Evolutionary conservation across 2,888 invertebrate species (phyloP), one percentile per base, ranked within the genome.

Genomic region (Iphiclides podalirius): DNA sequence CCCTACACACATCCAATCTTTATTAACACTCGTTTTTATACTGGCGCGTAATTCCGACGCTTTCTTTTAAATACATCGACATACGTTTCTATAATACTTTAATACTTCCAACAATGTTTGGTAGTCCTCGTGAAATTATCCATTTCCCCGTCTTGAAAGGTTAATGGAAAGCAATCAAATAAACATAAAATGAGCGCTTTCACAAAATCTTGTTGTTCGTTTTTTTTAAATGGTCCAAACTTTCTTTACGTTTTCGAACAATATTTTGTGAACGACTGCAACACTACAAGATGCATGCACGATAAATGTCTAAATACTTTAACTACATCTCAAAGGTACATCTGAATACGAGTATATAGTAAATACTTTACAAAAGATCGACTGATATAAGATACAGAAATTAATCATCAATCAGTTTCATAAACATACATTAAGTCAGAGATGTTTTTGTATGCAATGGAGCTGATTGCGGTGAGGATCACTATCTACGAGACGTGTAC

Each of bases 1-100:
- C 96, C 97, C 96, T 97, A 91, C 82, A 80, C 79, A 83, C 75
- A 73, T 61, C 39, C 45, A 60, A 54, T 26, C 16, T 8, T 52
- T 37, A 52, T 79, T 70, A 74, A 56, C 36, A 34, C 44, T 57
- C 49, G 58, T 49, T 17, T 48, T 58, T 45, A 14, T 37, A 53
- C 68, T 70, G 81, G 77, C 57, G 80, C 75, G 66, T 53, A 20
- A 20, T 20, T 6, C 15, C 40, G 11, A 3, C 28, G 9, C 14
- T 14, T 36, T 33, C 31, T 40, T 28, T 57, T 57, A 58, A 55
- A 57, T 61, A 60, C 54, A 44, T 35, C 14, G 13, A 51, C 35
- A 54, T 42, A 48, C 45, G 47, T 43, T 38, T 33, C 34, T 40
- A 51, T 43, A 52, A 48, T 45, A 52, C 52, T 43, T 47, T 42